Evolutionary conservation across 2,797 vertebrate genomes (phyloP).

Genomic region (Chelon auratus): DNA sequence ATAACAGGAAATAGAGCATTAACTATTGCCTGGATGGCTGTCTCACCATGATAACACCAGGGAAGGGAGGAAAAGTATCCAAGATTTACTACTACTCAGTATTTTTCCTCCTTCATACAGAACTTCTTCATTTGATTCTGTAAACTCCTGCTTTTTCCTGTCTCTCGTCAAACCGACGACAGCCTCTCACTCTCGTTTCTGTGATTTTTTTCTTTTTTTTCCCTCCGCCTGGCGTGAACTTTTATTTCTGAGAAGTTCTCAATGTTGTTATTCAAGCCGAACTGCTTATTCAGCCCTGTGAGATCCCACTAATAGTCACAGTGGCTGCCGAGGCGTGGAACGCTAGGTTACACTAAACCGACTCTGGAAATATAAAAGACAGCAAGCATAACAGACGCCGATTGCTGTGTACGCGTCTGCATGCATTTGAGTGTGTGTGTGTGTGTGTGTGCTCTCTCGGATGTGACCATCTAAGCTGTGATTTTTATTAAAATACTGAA

Average conservation of each 20-base stretch:
- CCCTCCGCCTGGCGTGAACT: constrained; percentile 20
- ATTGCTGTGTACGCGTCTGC: constrained; percentile 41
- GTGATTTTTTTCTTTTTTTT: constrained; percentile 27
- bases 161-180: constrained; percentile 49
- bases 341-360: constrained; percentile 65
- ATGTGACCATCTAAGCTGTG: constrained; percentile 74
- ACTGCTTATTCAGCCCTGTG: constrained; percentile 72
- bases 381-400: constrained; percentile 7
- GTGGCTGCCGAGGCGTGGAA: constrained; percentile 66
- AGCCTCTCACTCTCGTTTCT: constrained; percentile 16
- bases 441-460: constrained; percentile 50
- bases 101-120: constrained; percentile 4
- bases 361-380: constrained; percentile 68
- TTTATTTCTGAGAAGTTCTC: constrained; percentile 52
- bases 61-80: constrained; percentile 4
- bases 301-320: constrained; percentile 78
- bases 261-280: constrained; percentile 77
- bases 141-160: not conserved
- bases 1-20: constrained; percentile 26
- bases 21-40: not conserved
- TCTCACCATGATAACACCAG: constrained; percentile 3
- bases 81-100: constrained; percentile 2
- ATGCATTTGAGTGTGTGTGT: constrained; percentile 15
- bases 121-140: constrained; percentile 15
- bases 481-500: constrained; percentile 80